A percentile compares a stretch with the other conserved stretches of the same genome.
phyloP scores from a whole-genome alignment of 2,113 vertebrate species.

The Urocolius indicus region DNA sequence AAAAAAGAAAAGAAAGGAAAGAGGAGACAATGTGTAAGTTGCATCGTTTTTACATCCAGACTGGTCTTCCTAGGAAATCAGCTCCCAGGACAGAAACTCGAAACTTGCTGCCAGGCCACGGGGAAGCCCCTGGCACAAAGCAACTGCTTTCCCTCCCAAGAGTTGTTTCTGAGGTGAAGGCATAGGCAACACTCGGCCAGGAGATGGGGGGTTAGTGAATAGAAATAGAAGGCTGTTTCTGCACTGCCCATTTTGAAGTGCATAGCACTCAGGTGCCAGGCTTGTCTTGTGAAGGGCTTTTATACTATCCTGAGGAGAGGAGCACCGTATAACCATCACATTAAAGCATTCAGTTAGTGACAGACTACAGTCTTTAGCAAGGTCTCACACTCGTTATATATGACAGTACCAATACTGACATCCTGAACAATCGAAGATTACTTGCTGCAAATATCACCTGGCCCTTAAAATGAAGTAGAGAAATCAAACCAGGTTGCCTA shows the following conservation, averaged over 20 bases:
- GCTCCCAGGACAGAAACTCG: neutral
- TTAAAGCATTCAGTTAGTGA: neutral
- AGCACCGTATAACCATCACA: neutral
- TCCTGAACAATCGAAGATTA: neutral
- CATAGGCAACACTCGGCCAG: neutral
- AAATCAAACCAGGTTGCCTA: neutral
- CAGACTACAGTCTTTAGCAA: neutral
- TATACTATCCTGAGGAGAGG: neutral
- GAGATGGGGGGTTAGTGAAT: neutral
- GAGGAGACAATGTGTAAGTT: neutral
- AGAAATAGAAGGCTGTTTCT: neutral
- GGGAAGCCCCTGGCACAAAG: neutral
- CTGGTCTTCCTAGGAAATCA: neutral
- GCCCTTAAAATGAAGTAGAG: neutral
- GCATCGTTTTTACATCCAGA: neutral
- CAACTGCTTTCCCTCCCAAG: neutral
- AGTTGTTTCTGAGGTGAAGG: neutral
- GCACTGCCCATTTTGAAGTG: neutral
- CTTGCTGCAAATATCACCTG: neutral
- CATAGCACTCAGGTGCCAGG: neutral
- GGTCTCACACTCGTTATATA: neutral
- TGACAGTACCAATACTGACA: neutral
- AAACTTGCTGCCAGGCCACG: neutral
- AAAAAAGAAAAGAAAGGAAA: neutral
- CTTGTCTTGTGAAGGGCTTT: neutral